A percentile compares a stretch with the other conserved stretches of the same genome.
These are phyloP conservation scores for Drosophila sechellia DNA, from an alignment of 1,140 invertebrate genomes.

Conservation along the genomic window DNA sequence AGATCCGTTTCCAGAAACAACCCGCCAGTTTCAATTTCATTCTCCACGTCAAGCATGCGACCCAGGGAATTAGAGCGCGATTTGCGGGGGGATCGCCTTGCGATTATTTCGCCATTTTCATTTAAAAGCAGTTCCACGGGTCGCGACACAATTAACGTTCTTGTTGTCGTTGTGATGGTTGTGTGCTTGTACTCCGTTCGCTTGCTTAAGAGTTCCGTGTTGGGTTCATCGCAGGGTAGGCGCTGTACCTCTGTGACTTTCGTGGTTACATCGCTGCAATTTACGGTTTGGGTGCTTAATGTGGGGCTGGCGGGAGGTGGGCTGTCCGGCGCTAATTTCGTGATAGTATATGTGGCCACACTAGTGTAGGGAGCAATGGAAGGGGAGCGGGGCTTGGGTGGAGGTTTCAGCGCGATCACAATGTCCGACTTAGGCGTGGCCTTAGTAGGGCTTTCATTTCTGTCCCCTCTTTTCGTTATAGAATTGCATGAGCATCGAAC, in stretches of 20 bases:
- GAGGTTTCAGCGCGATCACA: conserved; percentile 13
- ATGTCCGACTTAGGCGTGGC: conserved; percentile 3
- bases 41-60: conserved; percentile 64
- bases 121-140: conserved; percentile 76
- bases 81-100: conserved; percentile 51
- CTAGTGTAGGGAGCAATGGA: conserved; percentile 66
- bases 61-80: conserved; percentile 75
- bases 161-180: conserved; percentile 69
- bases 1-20: conserved; percentile 36
- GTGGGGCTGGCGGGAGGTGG: conserved; percentile 61
- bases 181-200: conserved; percentile 59
- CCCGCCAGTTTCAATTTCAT: conserved; percentile 16
- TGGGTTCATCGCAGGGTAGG: conserved; percentile 48
- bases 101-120: conserved; percentile 70
- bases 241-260: conserved; percentile 53
- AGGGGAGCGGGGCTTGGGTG: conserved; percentile 50
- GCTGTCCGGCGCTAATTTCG: conserved; percentile 44
- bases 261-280: conserved; percentile 47
- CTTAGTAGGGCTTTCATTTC: conserved; percentile 4
- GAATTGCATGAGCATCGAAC: conserved; percentile 70
- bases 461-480: conserved; percentile 23
- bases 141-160: conserved; percentile 65
- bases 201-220: conserved; percentile 43
- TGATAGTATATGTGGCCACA: conserved; percentile 62
- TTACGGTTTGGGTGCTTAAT: conserved; percentile 53